Evolutionary conservation across 1,140 invertebrate genomes (phyloP).

Genomic region (Pseudomyrmex cubaensis): DNA sequence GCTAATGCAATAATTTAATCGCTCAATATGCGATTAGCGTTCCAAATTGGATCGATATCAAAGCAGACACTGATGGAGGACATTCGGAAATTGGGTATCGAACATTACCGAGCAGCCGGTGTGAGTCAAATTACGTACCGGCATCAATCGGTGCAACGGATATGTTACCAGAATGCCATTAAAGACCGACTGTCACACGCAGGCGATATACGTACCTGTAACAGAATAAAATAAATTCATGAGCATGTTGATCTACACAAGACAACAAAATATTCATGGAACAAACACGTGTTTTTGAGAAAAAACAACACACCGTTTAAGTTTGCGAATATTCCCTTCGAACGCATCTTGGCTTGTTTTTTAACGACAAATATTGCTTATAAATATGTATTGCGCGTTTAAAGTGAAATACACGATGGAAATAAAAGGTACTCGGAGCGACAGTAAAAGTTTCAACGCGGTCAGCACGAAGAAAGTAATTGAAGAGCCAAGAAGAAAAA

Average conservation of each 20-base stretch:
- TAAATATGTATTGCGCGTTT: conserved; percentile 44
- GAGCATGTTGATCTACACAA: not conserved
- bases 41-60: conserved; percentile 59
- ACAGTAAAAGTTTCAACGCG: conserved; percentile 35
- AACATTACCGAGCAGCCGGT: conserved; percentile 50
- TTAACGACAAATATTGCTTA: conserved; percentile 27
- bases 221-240: conserved; percentile 4
- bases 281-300: not conserved
- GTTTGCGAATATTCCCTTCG: not conserved
- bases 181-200: conserved; percentile 8
- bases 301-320: no score
- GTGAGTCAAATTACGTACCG: conserved; percentile 53
- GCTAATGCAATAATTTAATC: conserved; percentile 56
- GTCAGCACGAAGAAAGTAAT: conserved; percentile 33
- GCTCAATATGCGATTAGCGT: conserved; percentile 52
- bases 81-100: conserved; percentile 60
- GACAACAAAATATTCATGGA: not conserved
- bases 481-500: not conserved
- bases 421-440: conserved; percentile 16
- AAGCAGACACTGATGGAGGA: conserved; percentile 57
- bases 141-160: conserved; percentile 42
- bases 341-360: not conserved
- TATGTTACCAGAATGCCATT: conserved; percentile 45
- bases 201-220: conserved; percentile 18
- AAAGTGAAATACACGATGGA: not conserved